Base-by-base conservation (phyloP, 2,797 vertebrate species). In the Pyrocephalus nanus region DNA sequence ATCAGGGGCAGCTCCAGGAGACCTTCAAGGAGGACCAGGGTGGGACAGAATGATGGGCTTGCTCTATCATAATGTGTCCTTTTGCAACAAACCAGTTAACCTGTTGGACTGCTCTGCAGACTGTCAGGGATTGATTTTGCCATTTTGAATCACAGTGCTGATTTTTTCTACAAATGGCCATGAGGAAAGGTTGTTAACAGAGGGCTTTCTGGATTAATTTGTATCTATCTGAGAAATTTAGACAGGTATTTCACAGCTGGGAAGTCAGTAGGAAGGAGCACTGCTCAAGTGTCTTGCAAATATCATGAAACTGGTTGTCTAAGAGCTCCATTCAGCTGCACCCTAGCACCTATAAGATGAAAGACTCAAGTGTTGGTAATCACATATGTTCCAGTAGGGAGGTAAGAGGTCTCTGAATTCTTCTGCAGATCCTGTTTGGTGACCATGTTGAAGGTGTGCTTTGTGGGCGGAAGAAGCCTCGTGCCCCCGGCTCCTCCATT, bases 381-480 rank as follows among this genome's bases (percentile, higher is more conserved):
- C 25, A 43, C 10, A n/a, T 21, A 3, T 12, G 67, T 48, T 42
- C 27, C 43, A 30, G 53, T 12, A 47, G n/a, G 0, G 8, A 90
- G 47, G 15, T 66, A 26, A 90, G 23, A 25, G 45, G 51, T 78
- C 72, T 89, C 48, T 69, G 66, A 80, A 62, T 92, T 67, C 55
- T 81, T 77, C 88, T 85, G 64, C 96, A 98, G 98, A 87, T 98
- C 53, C 45, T 98, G 60, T 94, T 97, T 78, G 90, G 94, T 96
- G 88, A 70, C 50, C 45, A 76, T 9, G 81, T 94, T 69, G 97
- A 98, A 84, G 96, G 94, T 0, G 58, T 96, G 21, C 94, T 99
- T 83, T 99, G 99, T 76, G 99, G 99, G n/a, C 91, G 9, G 88
- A 98, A 86, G 94, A 96, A 84, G 69, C 96, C 92, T 58, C 96